Evolutionary conservation across 2,797 vertebrate species (phyloP), one percentile per base, ranked within the genome.

Genomic region (Phoebastria nigripes): DNA sequence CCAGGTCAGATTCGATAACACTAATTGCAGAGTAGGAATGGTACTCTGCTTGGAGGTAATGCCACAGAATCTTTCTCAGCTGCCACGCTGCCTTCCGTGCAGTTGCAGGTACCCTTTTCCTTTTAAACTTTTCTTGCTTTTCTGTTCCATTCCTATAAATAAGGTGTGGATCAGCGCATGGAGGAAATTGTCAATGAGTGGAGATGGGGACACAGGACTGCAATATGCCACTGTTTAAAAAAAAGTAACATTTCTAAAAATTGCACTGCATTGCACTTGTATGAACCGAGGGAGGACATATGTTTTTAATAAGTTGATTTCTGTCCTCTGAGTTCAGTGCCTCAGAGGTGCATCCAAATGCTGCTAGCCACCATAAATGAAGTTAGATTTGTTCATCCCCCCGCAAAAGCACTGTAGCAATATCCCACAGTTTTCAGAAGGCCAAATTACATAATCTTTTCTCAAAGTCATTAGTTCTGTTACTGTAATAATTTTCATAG

Each of bases 21-120:
- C 8, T 89, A 82, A 62, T 49, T 85, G 33, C 39, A 65, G 35
- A 66, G 18, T 25, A 56, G n/a, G 4, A 73, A 52, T 12, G 51
- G 9, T 46, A 20, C 13, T 61, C 25, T 55, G 5, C 22, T 44
- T 70, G 56, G 25, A 51, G 3, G 1, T 46, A 56, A 44, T 4
- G 7, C 4, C 20, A 82, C 51, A 89, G 44, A 87, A 70, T 6
- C 19, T 42, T 65, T 89, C 42, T 78, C 20, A 61, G 37, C 24
- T 88, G 41, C 41, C 33, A 9, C 0, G 1, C 16, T 55, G 24
- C 26, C 20, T 73, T 37, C 14, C 1, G 2, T 28, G 4, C 8
- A 22, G 26, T 15, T 76, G 33, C 17, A 82, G 59, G 15, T 26
- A 52, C 1, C 11, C 6, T 35, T 82, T 56, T 67, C 41, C 20